These are phyloP conservation scores for Eledona agricola DNA, from an alignment of 2,888 invertebrate genomes.

Conservation along the genomic window DNA sequence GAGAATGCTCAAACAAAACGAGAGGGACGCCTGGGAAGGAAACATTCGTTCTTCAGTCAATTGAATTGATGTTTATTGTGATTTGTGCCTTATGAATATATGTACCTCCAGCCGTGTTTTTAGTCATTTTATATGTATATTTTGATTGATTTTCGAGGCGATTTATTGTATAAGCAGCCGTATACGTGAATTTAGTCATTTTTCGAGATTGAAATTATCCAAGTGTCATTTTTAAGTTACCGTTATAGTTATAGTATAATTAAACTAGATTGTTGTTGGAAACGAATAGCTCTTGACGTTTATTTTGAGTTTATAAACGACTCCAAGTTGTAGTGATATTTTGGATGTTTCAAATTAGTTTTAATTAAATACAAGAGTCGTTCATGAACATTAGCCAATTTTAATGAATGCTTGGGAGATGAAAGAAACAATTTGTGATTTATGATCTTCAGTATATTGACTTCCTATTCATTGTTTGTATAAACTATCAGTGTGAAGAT, in stretches of 20 bases:
- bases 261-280: too few relatives aligned
- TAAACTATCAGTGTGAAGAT: conserved; percentile 7
- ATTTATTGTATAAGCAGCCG: conserved; percentile 2
- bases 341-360: too few relatives aligned
- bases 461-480: conserved; percentile 21
- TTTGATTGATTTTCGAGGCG: conserved; percentile 1
- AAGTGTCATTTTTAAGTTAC: too few relatives aligned
- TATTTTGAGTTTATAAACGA: too few relatives aligned
- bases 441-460: conserved; percentile 1
- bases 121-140: conserved; percentile 21
- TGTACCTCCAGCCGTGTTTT: conserved; percentile 14
- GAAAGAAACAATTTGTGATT: neutral
- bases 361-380: too few relatives aligned
- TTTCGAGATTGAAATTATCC: too few relatives aligned
- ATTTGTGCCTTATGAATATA: conserved; percentile 31
- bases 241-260: conserved; percentile 7
- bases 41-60: conserved; percentile 50
- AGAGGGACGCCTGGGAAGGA: conserved; percentile 61
- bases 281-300: too few relatives aligned
- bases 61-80: conserved; percentile 11
- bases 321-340: too few relatives aligned
- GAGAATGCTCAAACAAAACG: conserved; percentile 54
- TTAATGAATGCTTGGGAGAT: neutral
- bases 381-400: too few relatives aligned
- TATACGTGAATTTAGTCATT: too few relatives aligned